phyloP scores from a whole-genome alignment of 2,797 vertebrate genomes.

The Peromyscus attwateri region DNA sequence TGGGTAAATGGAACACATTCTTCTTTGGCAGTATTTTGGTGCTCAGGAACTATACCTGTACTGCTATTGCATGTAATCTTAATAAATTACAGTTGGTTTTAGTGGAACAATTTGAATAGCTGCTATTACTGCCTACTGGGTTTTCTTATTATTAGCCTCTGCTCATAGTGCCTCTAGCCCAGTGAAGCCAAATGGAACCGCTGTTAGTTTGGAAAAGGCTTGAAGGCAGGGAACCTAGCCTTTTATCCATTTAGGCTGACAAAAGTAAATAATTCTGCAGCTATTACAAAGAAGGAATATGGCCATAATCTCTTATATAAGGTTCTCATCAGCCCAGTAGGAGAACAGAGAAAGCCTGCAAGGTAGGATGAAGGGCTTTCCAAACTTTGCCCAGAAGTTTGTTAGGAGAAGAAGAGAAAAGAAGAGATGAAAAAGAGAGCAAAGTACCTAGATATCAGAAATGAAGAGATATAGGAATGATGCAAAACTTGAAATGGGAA shows the following conservation, averaged over 20 bases:
- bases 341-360: background rate
- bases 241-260: slow-evolving; percentile 36
- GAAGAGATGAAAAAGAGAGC: background rate
- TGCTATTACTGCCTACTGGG: slow-evolving; percentile 54
- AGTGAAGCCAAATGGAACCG: slow-evolving; percentile 37
- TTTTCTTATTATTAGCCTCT: slow-evolving; percentile 39
- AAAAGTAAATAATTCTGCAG: slow-evolving; percentile 41
- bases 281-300: slow-evolving; percentile 33
- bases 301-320: slow-evolving; percentile 53
- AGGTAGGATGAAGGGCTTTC: background rate
- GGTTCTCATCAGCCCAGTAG: background rate
- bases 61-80: slow-evolving; percentile 37
- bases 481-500: background rate
- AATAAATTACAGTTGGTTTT: slow-evolving; percentile 43
- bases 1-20: background rate
- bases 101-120: slow-evolving; percentile 48
- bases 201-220: slow-evolving; percentile 12
- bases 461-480: background rate
- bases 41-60: slow-evolving; percentile 39
- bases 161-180: background rate
- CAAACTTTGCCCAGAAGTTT: background rate
- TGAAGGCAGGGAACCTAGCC: slow-evolving; percentile 29
- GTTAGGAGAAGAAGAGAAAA: background rate
- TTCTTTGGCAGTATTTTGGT: slow-evolving; percentile 2
- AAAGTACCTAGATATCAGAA: background rate